A percentile compares a stretch with the other conserved stretches of the same genome.
These are phyloP conservation scores for Ptiloglossa arizonensis DNA, from an alignment of 1,140 invertebrate genomes.

Conservation along the genomic window DNA sequence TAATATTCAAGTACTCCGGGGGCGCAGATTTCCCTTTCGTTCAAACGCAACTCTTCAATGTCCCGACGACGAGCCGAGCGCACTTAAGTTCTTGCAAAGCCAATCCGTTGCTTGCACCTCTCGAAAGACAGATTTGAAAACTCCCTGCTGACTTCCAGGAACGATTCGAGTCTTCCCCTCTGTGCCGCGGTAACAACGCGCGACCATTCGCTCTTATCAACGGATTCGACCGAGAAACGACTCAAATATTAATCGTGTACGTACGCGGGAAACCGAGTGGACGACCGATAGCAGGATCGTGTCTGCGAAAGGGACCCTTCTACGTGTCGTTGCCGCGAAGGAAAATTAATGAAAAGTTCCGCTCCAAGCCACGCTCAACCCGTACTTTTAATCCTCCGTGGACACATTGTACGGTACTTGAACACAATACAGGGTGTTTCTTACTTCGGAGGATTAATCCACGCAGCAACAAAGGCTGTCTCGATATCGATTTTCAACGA, in stretches of 20 bases:
- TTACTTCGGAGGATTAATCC: too few species aligned
- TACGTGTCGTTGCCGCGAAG: too few species aligned
- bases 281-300: too few species aligned
- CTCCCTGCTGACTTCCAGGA: conserved; percentile 34
- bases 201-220: conserved; percentile 11
- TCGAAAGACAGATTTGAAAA: conserved; percentile 49
- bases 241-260: conserved; percentile 31
- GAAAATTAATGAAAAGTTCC: too few species aligned
- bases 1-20: conserved; percentile 27
- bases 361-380: too few species aligned
- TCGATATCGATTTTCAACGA: too few species aligned
- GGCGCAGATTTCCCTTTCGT: conserved; percentile 24
- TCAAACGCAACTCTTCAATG: conserved; percentile 11
- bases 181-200: conserved; percentile 27
- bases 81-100: conserved; percentile 37
- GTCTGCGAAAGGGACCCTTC: too few species aligned
- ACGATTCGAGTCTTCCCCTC: conserved; percentile 29
- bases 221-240: neutral
- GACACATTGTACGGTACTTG: too few species aligned
- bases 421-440: too few species aligned
- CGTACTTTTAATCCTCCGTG: too few species aligned
- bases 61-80: neutral
- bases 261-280: too few species aligned
- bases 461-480: too few species aligned
- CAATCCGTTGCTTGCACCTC: conserved; percentile 54